Base-by-base conservation (phyloP, 1,140 invertebrate genomes). In the Andricus grossulariae region DNA sequence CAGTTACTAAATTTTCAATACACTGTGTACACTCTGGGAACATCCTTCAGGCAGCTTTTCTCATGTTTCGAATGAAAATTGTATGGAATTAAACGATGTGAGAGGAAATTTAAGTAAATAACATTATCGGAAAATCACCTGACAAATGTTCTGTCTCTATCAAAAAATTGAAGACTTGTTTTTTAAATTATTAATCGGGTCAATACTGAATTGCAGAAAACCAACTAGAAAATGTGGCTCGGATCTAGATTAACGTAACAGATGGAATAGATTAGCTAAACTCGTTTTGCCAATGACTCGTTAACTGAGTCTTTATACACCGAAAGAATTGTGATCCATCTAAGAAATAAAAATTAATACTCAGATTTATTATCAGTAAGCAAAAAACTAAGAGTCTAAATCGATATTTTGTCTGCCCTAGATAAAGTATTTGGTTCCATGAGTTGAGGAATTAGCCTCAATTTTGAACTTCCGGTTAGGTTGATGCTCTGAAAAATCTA, bases 211-310 rank as follows among this genome's bases (percentile, higher is more conserved):
- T 66, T 66, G 60, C 60, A 66, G 60, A 45, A 66, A 66, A 45
- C 15, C 39, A 12, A 39, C 13, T 66, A n/a, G 11, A 66, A 66
- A 66, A 66, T 21, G 21, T 13, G 5, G 32, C 13, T 66, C 32
- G 10, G 25, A 66, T 66, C 60, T 39, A 66, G 60, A 66, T 66
- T 66, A 66, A 66, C 60, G 32, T 66, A 66, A 66, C 60, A 66
- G 60, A 66, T 66, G 6, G 60, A 66, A 32, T 66, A 39, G n/a
- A 66, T 66, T 66, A 66, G 39, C 60, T n/a, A 66, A 66, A 66
- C 60, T 66, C 39, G 60, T 66, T 66, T 66, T 66, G 25, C 60
- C 60, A 45, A 32, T 25, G 25, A 45, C 21, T 66, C 60, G 25
- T 66, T 66, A 39, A 16, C 12, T 60, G 32, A 66, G 39, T 66